Percentiles rank a stretch among this genome's conserved stretches.
These are phyloP conservation scores for Drepana arcuata DNA, from an alignment of 1,140 invertebrate genomes.

Conservation along the genomic window DNA sequence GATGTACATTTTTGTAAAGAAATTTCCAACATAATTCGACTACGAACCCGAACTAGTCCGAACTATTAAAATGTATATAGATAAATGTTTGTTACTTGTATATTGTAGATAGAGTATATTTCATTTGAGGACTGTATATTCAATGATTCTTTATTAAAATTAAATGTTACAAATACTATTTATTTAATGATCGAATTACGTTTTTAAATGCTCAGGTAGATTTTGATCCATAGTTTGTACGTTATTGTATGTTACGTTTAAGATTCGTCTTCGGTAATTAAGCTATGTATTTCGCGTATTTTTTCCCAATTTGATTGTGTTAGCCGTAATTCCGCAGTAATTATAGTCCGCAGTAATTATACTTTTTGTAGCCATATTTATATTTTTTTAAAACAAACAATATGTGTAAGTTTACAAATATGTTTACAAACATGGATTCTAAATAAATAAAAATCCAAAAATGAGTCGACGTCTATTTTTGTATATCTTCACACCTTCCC, in stretches of 20 bases:
- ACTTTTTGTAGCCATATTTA: conserved; percentile 65
- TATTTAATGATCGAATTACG: conserved; percentile 54
- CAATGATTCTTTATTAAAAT: conserved; percentile 51
- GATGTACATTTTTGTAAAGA: conserved; percentile 59
- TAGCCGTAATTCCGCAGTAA: conserved; percentile 44
- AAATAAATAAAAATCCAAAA: conserved; percentile 67
- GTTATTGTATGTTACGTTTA: conserved; percentile 31
- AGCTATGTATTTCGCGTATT: conserved; percentile 37
- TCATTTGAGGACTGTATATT: conserved; percentile 66
- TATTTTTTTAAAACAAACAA: conserved; percentile 64
- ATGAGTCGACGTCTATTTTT: no score
- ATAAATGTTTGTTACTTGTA: conserved; percentile 71
- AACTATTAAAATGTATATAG: conserved; percentile 66
- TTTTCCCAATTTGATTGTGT: conserved; percentile 38
- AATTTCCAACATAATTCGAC: conserved; percentile 46
- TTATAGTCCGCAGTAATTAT: conserved; percentile 43
- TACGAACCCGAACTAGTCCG: conserved; percentile 64
- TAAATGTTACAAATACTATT: conserved; percentile 46
- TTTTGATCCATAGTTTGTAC: conserved; percentile 33
- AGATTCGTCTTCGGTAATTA: conserved; percentile 41
- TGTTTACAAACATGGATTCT: conserved; percentile 64
- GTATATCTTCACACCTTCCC: no score
- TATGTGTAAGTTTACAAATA: conserved; percentile 64
- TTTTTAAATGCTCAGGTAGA: conserved; percentile 51
- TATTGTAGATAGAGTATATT: conserved; percentile 70